phyloP scores from a whole-genome alignment of 2,113 vertebrate genomes.

The Cisticola juncidis region DNA sequence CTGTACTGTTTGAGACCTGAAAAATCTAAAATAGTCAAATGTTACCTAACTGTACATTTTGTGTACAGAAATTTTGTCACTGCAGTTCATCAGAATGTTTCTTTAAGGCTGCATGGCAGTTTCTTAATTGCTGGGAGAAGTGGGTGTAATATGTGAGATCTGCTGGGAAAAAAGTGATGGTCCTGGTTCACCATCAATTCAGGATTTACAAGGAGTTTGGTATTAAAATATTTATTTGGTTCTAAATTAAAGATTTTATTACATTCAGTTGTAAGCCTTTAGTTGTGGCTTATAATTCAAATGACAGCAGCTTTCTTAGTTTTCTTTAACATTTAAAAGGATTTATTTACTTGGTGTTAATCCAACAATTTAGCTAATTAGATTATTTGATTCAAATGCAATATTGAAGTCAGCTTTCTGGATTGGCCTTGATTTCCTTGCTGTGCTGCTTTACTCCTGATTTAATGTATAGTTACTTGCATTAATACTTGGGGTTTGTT shows the following conservation, averaged over 20 bases:
- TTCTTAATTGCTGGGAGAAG: not conserved
- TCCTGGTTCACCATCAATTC: not conserved
- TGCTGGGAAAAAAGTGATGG: not conserved
- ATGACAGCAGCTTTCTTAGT: not conserved
- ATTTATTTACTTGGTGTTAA: not conserved
- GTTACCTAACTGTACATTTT: not conserved
- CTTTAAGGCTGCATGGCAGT: not conserved
- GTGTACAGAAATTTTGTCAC: not conserved
- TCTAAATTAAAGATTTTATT: not conserved
- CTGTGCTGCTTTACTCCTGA: not conserved
- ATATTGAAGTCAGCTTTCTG: not conserved
- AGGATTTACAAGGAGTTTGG: not conserved
- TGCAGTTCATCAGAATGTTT: not conserved
- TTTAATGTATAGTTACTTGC: not conserved
- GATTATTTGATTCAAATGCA: not conserved
- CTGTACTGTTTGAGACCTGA: not conserved
- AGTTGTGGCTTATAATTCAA: not conserved
- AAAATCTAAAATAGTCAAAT: not conserved
- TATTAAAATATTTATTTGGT: slow-evolving; percentile 3
- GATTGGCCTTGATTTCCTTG: not conserved
- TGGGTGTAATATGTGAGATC: not conserved
- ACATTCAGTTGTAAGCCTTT: not conserved
- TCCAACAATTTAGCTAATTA: not conserved
- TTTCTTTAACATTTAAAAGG: not conserved
- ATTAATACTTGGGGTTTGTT: not conserved